Base-by-base conservation (phyloP, 2,113 vertebrate species). In the Chaetorhynchus papuensis region DNA sequence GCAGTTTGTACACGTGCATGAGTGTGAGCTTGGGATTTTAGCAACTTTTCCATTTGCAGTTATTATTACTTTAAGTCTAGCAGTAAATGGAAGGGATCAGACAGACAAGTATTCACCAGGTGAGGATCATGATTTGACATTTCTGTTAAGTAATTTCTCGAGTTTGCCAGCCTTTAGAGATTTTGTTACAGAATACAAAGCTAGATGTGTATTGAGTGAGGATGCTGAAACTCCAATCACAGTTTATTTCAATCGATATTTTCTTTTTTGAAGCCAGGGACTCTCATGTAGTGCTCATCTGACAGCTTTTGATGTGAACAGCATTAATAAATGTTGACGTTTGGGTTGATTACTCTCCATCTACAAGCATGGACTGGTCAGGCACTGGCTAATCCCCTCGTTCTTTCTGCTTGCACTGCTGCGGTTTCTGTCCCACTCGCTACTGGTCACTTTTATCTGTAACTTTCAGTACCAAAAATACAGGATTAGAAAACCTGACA, bases 221-320 rank as follows among this genome's bases (percentile, higher is more conserved):
- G 87, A 94, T n/a, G 64, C 20, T 94, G 71, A 93, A 97, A 84
- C 61, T 97, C 94, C 88, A 72, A 30, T 50, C 33, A 14, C 84
- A 86, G 66, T 90, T 97, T 96, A 95, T 97, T 97, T 94, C 89
- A 95, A 97, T 97, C 95, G 69, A 91, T 95, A 95, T 54, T 92
- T 92, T 94, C 86, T 61, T 88, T 87, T 83, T 68, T 89, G 65
- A 94, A 95, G 89, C 52, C 74, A 87, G 63, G 16, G 60, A 84
- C 77, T 91, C 89, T 90, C 72, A 63, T 30, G 65, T 35, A 75
- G 84, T 45, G 7, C 63, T 79, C 45, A 57, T 83, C 92, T 85
- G 86, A 89, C 91, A 94, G 83, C 28, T 66, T 77, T 93, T 90
- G 93, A 97, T 81, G 69, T 77, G 84, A 90, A 24, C 64, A 79